Conservation (phyloP, 2,888 invertebrate species). For the Petrolisthes manimaculis region DNA sequence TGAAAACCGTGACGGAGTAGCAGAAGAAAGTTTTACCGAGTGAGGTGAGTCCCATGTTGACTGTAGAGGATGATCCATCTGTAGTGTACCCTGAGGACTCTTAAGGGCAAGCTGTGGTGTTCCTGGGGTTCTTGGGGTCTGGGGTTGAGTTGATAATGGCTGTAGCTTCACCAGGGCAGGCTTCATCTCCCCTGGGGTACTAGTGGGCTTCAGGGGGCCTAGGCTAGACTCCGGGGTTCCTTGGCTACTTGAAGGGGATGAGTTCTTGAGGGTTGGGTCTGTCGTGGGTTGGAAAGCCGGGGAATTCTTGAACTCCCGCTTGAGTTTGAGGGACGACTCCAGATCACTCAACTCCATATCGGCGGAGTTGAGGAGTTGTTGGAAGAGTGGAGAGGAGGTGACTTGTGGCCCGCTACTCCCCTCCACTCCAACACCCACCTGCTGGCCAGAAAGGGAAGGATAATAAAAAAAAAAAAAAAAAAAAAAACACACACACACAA, state of each 20-base stretch:
- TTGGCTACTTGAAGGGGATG: neutral
- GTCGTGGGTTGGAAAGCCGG: neutral
- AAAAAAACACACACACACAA: neutral
- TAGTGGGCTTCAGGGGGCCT: neutral
- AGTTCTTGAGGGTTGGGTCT: neutral
- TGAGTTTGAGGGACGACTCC: slow-evolving; percentile 51
- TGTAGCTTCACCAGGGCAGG: neutral
- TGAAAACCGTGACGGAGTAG: too few species aligned
- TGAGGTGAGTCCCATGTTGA: neutral
- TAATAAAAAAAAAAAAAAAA: too few species aligned
- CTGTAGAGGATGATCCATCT: neutral
- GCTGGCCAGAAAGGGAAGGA: neutral
- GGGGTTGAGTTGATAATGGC: neutral
- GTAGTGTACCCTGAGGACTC: neutral
- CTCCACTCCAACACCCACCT: slow-evolving; percentile 27
- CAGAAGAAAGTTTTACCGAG: too few species aligned
- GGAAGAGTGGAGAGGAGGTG: slow-evolving; percentile 55
- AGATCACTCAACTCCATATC: slow-evolving; percentile 63
- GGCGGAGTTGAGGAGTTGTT: slow-evolving; percentile 66
- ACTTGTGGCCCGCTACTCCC: slow-evolving; percentile 7
- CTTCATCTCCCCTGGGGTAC: neutral
- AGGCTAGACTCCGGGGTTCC: neutral
- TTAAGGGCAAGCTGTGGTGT: neutral
- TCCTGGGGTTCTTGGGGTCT: neutral
- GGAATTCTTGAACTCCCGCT: slow-evolving; percentile 36